phyloP scores from a whole-genome alignment of 2,113 vertebrate genomes.

The Sula dactylatra region DNA sequence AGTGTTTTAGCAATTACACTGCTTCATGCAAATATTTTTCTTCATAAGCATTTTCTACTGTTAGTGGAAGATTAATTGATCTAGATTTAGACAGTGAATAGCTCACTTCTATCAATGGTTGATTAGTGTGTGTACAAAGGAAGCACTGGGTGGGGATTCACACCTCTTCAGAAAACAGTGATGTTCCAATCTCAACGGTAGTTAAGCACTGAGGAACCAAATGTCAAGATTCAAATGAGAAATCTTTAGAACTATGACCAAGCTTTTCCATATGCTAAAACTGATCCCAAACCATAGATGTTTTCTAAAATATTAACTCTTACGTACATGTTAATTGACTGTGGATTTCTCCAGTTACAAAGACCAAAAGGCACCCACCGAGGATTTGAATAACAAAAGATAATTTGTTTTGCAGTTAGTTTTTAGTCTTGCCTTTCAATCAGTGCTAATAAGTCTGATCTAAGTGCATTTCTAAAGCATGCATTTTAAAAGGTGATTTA shows the following conservation, averaged over 20 bases:
- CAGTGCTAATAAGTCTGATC: not conserved
- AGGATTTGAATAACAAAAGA: not conserved
- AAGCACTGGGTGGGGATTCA: not conserved
- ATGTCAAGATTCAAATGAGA: not conserved
- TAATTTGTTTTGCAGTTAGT: not conserved
- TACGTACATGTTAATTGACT: not conserved
- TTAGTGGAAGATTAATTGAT: constrained; percentile 25
- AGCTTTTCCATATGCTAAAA: not conserved
- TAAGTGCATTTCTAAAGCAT: not conserved
- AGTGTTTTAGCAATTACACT: constrained; percentile 47
- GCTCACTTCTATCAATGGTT: not conserved
- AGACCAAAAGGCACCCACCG: not conserved
- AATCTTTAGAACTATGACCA: not conserved
- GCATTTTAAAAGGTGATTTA: not conserved
- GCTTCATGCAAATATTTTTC: constrained; percentile 42
- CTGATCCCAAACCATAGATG: not conserved
- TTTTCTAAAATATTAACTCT: not conserved
- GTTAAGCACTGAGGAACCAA: not conserved
- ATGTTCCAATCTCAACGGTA: not conserved
- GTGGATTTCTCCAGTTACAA: not conserved
- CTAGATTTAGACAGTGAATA: constrained; percentile 27
- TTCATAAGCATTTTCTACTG: constrained; percentile 26
- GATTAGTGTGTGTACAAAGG: not conserved
- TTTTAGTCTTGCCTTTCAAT: not conserved
- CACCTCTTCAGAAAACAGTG: not conserved